These are phyloP conservation scores for Tortrix viridana DNA, from an alignment of 2,888 invertebrate genomes.

Conservation along the genomic window DNA sequence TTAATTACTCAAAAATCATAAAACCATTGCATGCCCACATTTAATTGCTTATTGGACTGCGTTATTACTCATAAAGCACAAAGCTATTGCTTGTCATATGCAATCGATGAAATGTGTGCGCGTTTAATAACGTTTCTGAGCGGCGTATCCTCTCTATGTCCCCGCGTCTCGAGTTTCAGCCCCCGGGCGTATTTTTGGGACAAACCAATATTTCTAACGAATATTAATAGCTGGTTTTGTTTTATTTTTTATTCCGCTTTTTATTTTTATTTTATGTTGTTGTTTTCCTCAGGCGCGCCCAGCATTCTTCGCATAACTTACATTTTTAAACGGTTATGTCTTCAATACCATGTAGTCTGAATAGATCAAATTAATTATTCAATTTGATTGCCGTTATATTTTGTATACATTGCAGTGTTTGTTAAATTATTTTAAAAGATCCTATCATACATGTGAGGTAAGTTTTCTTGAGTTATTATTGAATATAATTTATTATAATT, in stretches of 20 bases:
- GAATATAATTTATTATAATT: too few relatives aligned
- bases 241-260: slow-evolving; percentile 66
- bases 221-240: slow-evolving; percentile 80
- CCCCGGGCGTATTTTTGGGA: slow-evolving; percentile 81
- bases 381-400: background rate
- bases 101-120: slow-evolving; percentile 53
- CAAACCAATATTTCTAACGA: slow-evolving; percentile 84
- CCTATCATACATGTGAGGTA: too few relatives aligned
- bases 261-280: slow-evolving; percentile 68
- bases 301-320: slow-evolving; percentile 62
- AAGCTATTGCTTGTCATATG: slow-evolving; percentile 10
- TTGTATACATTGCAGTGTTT: background rate
- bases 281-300: slow-evolving; percentile 59
- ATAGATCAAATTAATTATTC: slow-evolving; percentile 7
- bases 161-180: slow-evolving; percentile 78
- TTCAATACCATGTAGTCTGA: slow-evolving; percentile 19
- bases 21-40: too few relatives aligned
- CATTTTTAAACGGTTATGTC: slow-evolving; percentile 53
- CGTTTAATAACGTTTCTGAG: slow-evolving; percentile 40
- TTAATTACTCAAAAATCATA: too few relatives aligned
- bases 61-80: too few relatives aligned
- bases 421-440: too few relatives aligned
- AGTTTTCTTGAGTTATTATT: too few relatives aligned
- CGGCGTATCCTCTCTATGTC: slow-evolving; percentile 74
- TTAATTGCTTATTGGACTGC: too few relatives aligned